Evolutionary conservation across 1,140 invertebrate species (phyloP).

Genomic region (Diorhabda sublineata): DNA sequence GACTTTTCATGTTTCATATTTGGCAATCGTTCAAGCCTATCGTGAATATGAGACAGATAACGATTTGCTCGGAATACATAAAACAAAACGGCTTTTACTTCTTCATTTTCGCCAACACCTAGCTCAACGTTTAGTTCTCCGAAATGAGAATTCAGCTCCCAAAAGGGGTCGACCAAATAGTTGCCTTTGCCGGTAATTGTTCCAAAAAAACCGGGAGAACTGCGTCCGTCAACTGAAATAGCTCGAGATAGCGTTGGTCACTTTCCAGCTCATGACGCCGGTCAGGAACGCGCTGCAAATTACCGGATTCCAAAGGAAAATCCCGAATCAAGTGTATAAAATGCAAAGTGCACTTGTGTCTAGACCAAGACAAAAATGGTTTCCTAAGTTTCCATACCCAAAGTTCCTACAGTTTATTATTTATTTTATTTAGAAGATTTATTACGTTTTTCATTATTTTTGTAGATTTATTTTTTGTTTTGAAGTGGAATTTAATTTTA

Average conservation of each 20-base stretch:
- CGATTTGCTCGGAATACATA: not conserved
- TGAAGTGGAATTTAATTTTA: no score
- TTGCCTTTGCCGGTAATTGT: no score
- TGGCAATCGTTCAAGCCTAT: conserved; percentile 10
- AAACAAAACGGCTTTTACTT: not conserved
- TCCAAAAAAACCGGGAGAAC: no score
- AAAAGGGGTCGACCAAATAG: no score
- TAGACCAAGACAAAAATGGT: not conserved
- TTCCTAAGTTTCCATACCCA: not conserved
- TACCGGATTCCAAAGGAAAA: not conserved
- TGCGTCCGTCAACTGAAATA: no score
- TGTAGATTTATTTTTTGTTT: no score
- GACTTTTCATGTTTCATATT: conserved; percentile 11
- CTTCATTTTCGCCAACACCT: not conserved
- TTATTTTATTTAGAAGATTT: no score
- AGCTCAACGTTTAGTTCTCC: no score
- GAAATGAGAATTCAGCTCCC: no score
- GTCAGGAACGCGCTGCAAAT: conserved; percentile 1
- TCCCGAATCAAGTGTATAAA: not conserved
- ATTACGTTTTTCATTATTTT: no score
- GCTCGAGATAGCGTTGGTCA: no score
- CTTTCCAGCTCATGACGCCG: not conserved
- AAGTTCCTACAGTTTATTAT: not conserved
- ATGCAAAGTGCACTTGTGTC: not conserved
- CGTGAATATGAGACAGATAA: conserved; percentile 20